Conservation (phyloP, 2,888 invertebrate genomes). For the Andrena hattorfiana region DNA sequence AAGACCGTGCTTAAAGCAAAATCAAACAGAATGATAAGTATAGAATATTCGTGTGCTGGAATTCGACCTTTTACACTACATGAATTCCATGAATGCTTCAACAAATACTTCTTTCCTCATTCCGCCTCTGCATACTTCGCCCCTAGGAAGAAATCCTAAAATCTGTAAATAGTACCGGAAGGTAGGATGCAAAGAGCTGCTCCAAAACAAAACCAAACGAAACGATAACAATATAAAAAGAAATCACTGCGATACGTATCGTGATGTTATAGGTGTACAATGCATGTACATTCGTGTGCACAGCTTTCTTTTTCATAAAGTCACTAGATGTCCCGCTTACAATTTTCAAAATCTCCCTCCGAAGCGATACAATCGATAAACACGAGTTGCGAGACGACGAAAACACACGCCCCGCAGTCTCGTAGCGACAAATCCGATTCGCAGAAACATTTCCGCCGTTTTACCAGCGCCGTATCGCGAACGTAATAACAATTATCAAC, state of each 20-base stretch:
- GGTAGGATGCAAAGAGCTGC: too few relatives aligned
- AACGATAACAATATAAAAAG: too few relatives aligned
- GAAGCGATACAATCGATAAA: background rate
- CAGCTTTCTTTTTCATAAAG: too few relatives aligned
- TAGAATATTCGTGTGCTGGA: background rate
- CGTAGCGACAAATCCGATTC: conserved; percentile 11
- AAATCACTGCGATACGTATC: too few relatives aligned
- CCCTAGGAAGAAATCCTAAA: too few relatives aligned
- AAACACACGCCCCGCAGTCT: background rate
- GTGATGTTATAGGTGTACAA: too few relatives aligned
- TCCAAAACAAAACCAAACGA: too few relatives aligned
- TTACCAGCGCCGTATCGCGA: conserved; percentile 3
- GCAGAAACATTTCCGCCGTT: conserved; percentile 25
- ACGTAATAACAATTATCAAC: conserved; percentile 22
- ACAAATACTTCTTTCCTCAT: too few relatives aligned
- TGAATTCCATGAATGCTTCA: background rate
- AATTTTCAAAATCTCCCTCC: background rate
- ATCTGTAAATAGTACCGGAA: too few relatives aligned
- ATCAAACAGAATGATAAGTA: background rate
- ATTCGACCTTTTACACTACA: background rate
- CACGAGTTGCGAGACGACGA: background rate
- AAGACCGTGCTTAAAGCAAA: background rate
- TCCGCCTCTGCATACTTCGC: too few relatives aligned
- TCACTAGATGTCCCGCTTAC: background rate
- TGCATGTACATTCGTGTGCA: too few relatives aligned